phyloP scores from a whole-genome alignment of 2,113 vertebrate species.

The Electrona antarctica region DNA sequence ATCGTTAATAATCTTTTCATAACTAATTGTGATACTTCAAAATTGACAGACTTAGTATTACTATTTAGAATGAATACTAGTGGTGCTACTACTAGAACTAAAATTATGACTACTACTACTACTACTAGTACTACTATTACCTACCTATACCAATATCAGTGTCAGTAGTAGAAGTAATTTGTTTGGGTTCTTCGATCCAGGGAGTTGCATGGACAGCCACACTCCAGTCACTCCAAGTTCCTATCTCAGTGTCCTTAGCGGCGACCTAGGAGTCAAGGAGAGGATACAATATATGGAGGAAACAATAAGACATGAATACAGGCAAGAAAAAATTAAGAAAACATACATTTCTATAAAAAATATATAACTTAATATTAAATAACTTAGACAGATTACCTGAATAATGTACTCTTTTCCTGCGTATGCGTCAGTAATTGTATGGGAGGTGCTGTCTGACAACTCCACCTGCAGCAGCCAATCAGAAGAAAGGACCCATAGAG shows the following conservation, averaged over 20 bases:
- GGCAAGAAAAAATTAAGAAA: neutral
- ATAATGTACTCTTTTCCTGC: constrained; percentile 98
- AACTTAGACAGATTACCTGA: constrained; percentile 71
- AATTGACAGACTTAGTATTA: no score
- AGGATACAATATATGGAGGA: no score
- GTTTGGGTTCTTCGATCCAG: constrained; percentile 91
- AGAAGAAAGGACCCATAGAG: constrained; percentile 4
- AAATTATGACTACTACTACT: no score
- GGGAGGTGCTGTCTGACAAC: constrained; percentile 89
- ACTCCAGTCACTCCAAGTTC: constrained; percentile 98
- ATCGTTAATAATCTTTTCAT: no score
- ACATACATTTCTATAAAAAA: no score
- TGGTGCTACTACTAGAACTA: no score
- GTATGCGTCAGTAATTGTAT: constrained; percentile 94
- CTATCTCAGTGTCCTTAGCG: constrained; percentile 95
- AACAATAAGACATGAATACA: neutral
- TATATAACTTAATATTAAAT: no score
- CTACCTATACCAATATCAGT: constrained; percentile 71
- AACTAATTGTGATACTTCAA: no score
- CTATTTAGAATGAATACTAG: no score
- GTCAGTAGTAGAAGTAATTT: constrained; percentile 83
- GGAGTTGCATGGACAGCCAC: constrained; percentile 93
- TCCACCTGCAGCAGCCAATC: constrained; percentile 83
- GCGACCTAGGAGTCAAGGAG: constrained; percentile 77
- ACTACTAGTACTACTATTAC: constrained; percentile 1